Evolutionary conservation across 1,140 invertebrate species (phyloP), one percentile per base, ranked within the genome.

Genomic region (Nymphalis io): DNA sequence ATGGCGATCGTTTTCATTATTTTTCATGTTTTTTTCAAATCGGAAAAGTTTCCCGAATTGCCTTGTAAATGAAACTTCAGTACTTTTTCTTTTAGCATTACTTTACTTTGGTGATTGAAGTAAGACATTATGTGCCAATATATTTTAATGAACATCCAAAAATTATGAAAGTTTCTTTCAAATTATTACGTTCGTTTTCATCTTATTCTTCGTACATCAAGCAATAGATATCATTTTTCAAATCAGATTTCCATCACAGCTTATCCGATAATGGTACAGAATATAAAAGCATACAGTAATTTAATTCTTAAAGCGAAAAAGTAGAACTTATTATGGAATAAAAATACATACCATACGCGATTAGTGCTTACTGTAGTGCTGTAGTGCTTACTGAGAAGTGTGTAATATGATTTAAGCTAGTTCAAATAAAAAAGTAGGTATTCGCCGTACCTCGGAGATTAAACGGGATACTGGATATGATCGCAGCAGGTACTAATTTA

Each of bases 171-270:
- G 3, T n/a, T 44, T 44, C 13, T 15, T 11, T n/a, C 2, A 44
- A 44, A 44, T 44, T 44, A 44, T 44, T 15, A 8, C 12, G n/a
- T 44, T 3, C 13, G n/a, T 3, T 44, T n/a, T 44, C 39, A 18
- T 13, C 21, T 21, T 39, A 42, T 16, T 3, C 39, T 44, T 61
- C 21, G 12, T 48, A 42, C n/a, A 53, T 21, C 13, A 33, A 46
- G 46, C 61, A 69, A 66, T 69, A 60, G 46, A 71, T 74, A 68
- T 71, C 60, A 68, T 71, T 59, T 63, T 60, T 60, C 46, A 66
- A 72, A 75, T 69, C 69, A 75, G 55, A 72, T 74, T 68, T 72
- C 66, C 70, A 72, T 70, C 57, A 44, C 59, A 20, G 67, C 70
- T 75, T 69, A 75, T 55, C 67, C 60, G 62, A 55, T 42, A 66